A percentile compares a stretch with the other conserved stretches of the same genome.
phyloP scores from a whole-genome alignment of 2,113 vertebrate species.

The Caranx ignobilis region DNA sequence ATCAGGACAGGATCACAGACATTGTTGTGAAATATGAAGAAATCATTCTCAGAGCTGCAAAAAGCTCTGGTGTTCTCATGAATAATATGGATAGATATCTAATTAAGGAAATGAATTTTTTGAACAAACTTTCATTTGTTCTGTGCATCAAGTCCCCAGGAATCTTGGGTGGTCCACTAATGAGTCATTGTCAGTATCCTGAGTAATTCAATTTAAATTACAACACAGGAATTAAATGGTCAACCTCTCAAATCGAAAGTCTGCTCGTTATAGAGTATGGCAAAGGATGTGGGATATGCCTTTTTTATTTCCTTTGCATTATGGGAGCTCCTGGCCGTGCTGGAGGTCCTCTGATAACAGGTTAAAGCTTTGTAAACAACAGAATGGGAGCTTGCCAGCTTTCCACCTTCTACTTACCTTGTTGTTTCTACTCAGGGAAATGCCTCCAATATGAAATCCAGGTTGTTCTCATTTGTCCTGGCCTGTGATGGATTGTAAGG shows the following conservation, averaged over 20 bases:
- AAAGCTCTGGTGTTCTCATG: background rate
- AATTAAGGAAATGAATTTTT: background rate
- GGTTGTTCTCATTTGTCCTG: slow-evolving; percentile 78
- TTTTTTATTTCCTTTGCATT: slow-evolving; percentile 18
- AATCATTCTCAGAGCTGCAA: background rate
- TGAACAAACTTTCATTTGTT: slow-evolving; percentile 16
- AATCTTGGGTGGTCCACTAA: background rate
- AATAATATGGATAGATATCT: slow-evolving; percentile 24
- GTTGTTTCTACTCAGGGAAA: slow-evolving; percentile 64
- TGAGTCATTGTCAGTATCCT: background rate
- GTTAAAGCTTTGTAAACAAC: slow-evolving; percentile 55
- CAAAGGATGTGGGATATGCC: slow-evolving; percentile 1
- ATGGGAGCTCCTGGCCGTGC: slow-evolving; percentile 3
- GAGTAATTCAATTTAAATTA: background rate
- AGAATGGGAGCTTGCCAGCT: slow-evolving; percentile 39
- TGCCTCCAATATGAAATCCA: slow-evolving; percentile 66
- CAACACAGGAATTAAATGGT: background rate
- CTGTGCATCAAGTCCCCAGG: background rate
- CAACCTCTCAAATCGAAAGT: background rate
- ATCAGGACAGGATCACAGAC: slow-evolving; percentile 33
- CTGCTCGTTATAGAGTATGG: background rate
- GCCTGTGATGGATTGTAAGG: slow-evolving; percentile 76
- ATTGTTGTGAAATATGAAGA: slow-evolving; percentile 27
- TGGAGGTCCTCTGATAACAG: slow-evolving; percentile 29
- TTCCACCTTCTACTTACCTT: slow-evolving; percentile 41